Evolutionary conservation across 2,888 invertebrate genomes (phyloP).

Genomic region (Macaria notata): DNA sequence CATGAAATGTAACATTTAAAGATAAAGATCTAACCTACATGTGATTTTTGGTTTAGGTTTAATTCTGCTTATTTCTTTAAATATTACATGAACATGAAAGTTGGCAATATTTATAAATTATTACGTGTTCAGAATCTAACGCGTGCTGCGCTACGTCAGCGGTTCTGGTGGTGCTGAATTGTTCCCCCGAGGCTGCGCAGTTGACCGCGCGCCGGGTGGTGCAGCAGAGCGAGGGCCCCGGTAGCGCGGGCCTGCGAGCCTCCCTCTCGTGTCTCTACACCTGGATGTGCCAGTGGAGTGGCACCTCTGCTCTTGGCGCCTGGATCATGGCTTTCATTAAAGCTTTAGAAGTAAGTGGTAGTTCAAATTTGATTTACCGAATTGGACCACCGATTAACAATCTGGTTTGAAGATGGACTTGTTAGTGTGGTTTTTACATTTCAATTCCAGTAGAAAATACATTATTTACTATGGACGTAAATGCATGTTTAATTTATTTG

Average conservation of each 20-base stretch:
- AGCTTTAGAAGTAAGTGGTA: conserved; percentile 77
- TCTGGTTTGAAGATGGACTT: no score
- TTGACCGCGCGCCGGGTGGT: conserved; percentile 66
- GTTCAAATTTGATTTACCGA: no score
- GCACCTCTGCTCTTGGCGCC: conserved; percentile 83
- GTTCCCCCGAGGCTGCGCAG: conserved; percentile 50
- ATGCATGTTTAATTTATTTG: conserved; percentile 7
- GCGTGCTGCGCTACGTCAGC: conserved; percentile 83
- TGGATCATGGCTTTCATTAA: conserved; percentile 86
- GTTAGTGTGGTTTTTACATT: no score
- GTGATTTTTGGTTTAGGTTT: no score
- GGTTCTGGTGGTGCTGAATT: conserved; percentile 81
- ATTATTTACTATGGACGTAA: no score
- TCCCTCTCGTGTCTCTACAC: conserved; percentile 85
- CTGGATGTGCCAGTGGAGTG: conserved; percentile 86
- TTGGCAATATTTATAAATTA: background rate
- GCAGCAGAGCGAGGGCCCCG: conserved; percentile 63
- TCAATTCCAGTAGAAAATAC: no score
- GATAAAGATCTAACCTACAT: no score
- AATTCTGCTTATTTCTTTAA: no score
- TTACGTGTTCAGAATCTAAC: conserved; percentile 54
- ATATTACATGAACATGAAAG: no score
- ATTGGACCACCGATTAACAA: no score
- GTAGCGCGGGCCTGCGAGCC: conserved; percentile 80
- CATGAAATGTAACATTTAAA: no score